Evolutionary conservation across 2,113 vertebrate genomes (phyloP), one percentile per base, ranked within the genome.

Genomic region (Naja naja): DNA sequence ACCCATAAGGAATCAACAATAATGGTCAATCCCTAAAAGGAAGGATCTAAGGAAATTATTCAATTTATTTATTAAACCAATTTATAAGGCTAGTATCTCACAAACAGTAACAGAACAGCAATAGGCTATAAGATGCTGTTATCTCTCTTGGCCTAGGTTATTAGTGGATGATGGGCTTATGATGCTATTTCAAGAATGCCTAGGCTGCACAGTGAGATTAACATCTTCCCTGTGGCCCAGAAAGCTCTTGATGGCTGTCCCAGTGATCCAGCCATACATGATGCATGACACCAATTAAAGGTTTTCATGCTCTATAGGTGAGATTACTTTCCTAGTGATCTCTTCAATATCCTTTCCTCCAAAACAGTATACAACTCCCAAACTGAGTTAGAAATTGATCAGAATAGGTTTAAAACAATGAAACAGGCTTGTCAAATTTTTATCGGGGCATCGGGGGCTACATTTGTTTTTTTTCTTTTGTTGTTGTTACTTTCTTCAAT

Each of bases 121-220:
- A 25, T 53, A 54, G 60, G 49, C 60, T 23, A 43, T 22, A 2
- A 88, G 11, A 93, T 69, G 20, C 85, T 88, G 16, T 64, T 9
- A 85, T 90, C 87, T 89, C 27, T 81, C 39, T 92, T 85, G 87
- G 52, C 49, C 45, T 30, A 89, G 52, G 47, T 4, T 87, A 92
- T 92, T 92, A 92, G 43, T 45, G 64, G 49, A 53, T 55, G 52
- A 81, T 92, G 60, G 52, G 52, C 81, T 92, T 92, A 89, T 54
- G 18, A 43, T 56, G 56, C 92, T 90, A 93, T 93, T 93, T 90
- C 92, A 93, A 87, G 60, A 34, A 93, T 90, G 56, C 52, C 55
- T 43, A 87, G 81, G 69, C 81, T 90, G 88, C 92, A 90, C 74
- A 64, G 23, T 34, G 54, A 93, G 92, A 93, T 93, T 93, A 93